Percentiles rank a stretch among this genome's conserved stretches.
Evolutionary conservation across 2,797 vertebrate genomes (phyloP).

Genomic region (Spheniscus humboldti): DNA sequence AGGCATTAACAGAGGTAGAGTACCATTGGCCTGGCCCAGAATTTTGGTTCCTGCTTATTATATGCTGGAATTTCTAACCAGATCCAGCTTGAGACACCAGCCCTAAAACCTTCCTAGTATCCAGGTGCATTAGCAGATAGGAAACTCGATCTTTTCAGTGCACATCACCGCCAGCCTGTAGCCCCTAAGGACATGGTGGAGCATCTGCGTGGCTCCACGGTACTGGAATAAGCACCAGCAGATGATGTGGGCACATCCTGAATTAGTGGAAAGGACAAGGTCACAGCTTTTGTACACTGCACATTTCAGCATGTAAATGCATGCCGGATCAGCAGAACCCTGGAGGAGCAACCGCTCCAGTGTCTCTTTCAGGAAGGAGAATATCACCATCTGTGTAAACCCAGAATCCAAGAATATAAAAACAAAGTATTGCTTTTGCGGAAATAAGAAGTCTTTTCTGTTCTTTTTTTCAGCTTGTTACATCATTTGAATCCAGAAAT

Average conservation of each 20-base stretch:
- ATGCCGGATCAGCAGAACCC: neutral
- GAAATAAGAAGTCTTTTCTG: neutral
- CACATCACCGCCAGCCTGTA: neutral
- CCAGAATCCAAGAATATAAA: neutral
- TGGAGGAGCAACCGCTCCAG: neutral
- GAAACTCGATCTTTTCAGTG: neutral
- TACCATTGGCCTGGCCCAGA: neutral
- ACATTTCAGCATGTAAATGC: neutral
- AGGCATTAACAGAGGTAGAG: neutral
- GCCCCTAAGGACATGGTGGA: neutral
- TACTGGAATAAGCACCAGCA: neutral
- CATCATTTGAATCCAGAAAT: neutral
- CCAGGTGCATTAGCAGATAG: neutral
- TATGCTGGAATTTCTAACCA: neutral
- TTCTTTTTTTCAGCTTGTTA: neutral
- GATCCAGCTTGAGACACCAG: neutral
- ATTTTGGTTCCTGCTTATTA: neutral
- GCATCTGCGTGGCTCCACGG: neutral
- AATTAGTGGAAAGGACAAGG: neutral
- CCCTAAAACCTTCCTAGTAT: neutral
- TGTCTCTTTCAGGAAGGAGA: neutral
- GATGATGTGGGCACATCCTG: neutral
- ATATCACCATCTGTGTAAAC: neutral
- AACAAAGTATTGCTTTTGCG: neutral
- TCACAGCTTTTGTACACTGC: neutral